Evolutionary conservation across 2,113 vertebrate genomes (phyloP), one percentile per base, ranked within the genome.

Genomic region (Mola mola): DNA sequence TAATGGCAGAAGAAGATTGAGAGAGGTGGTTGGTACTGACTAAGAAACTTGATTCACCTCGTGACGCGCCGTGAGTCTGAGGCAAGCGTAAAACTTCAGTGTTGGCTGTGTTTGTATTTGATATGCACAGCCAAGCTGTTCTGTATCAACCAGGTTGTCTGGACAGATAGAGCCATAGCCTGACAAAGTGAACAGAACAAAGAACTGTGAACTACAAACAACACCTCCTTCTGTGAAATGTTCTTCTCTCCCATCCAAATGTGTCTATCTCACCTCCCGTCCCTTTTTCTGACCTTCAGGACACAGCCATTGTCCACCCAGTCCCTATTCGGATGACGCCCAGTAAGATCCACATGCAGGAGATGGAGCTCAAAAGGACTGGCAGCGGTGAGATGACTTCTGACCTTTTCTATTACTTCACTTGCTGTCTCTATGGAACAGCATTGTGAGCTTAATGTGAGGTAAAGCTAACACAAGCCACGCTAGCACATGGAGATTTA

Each of bases 261-360:
- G n/a, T 16, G 12, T n/a, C 22, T 7, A 31, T 46, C 29, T 68
- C 49, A 64, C 51, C 42, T 34, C 41, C n/a, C 34, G 11, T 33
- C 2, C 6, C 40, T 48, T 3, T 12, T 1, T 63, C 62, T 64
- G 17, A 51, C 38, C 22, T 47, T 6, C 86, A 99, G 97, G 97
- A 99, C 77, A 98, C 96, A 8, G 97, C 97, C 76, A 99, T 99
- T 71, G 96, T 99, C 60, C 96, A 99, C 75, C 97, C 97, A 6
- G 97, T 99, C 72, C 95, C 97, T 66, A 99, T 99, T 76, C 93
- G 97, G 63, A 98, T 99, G 97, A 99, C 97, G 13, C 97, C 97
- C 74, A 99, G 97, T 92, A 98, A 98, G 92, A 99, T 99, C 79
- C 97, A 99, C 84, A 96, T 99, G 97, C 97, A 98, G 91, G 97